phyloP scores from a whole-genome alignment of 2,113 vertebrate genomes.

The Chascanopsetta lugubris region DNA sequence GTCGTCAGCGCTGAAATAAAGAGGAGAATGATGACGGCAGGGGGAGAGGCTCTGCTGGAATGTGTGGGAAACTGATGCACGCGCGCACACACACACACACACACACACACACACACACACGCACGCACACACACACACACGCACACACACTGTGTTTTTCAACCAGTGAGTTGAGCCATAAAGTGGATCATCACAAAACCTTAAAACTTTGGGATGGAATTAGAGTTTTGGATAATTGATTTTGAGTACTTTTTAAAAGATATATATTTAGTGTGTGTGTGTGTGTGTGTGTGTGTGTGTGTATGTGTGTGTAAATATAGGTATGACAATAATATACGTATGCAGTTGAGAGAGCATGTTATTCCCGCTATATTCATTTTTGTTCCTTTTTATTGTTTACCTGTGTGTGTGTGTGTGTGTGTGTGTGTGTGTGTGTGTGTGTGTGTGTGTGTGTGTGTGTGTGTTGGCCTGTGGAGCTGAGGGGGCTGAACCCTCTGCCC shows the following conservation, averaged over 20 bases:
- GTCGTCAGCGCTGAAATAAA: constrained; percentile 82
- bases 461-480: constrained; percentile 64
- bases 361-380: background rate
- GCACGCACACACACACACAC: constrained; percentile 23
- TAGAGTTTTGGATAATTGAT: constrained; percentile 31
- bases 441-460: constrained; percentile 30
- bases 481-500: constrained; percentile 82
- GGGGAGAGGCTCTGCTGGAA: constrained; percentile 55
- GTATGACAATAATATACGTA: too few relatives aligned
- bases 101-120: constrained; percentile 18
- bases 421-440: constrained; percentile 13
- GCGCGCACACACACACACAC: background rate
- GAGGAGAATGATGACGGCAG: constrained; percentile 76
- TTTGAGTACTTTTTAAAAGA: background rate
- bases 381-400: constrained; percentile 2
- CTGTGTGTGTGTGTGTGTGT: constrained; percentile 1
- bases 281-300: background rate
- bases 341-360: background rate
- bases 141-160: background rate
- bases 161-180: background rate
- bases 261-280: background rate
- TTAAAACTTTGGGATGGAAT: constrained; percentile 14
- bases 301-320: background rate
- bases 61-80: constrained; percentile 53
- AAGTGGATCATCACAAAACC: constrained; percentile 10